phyloP scores from a whole-genome alignment of 2,888 invertebrate genomes.

The Marasmarcha lunaedactyla region DNA sequence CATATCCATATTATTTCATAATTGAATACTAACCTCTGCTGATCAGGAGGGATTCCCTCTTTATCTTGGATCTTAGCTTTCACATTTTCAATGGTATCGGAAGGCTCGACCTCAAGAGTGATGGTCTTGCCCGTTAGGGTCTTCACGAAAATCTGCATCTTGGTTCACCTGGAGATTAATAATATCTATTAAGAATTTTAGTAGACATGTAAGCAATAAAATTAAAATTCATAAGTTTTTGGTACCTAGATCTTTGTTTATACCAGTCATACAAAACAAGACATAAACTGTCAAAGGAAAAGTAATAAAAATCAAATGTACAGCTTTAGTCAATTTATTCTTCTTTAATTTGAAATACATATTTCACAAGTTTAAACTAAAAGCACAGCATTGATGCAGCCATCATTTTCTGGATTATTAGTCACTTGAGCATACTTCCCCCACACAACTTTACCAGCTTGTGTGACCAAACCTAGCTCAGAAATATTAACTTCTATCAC shows the following conservation, averaged over 20 bases:
- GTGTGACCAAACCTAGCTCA: conserved; percentile 97
- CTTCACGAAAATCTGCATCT: conserved; percentile 97
- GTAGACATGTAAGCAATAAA: too few relatives aligned
- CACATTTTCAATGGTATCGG: conserved; percentile 95
- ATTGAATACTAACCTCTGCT: conserved; percentile 74
- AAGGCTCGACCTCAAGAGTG: conserved; percentile 92
- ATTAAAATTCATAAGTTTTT: too few relatives aligned
- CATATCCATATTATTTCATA: too few relatives aligned
- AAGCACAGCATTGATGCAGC: conserved; percentile 98
- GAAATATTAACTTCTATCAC: conserved; percentile 98
- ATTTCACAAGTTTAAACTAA: too few relatives aligned
- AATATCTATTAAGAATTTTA: too few relatives aligned
- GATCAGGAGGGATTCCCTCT: conserved; percentile 89
- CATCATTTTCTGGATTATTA: conserved; percentile 99
- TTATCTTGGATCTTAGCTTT: conserved; percentile 94
- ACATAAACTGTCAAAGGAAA: too few relatives aligned
- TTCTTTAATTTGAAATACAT: too few relatives aligned
- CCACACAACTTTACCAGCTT: conserved; percentile 99
- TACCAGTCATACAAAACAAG: too few relatives aligned
- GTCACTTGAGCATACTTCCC: conserved; percentile 99
- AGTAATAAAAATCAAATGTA: too few relatives aligned
- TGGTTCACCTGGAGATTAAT: conserved; percentile 35
- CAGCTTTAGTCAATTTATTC: too few relatives aligned
- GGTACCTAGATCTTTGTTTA: too few relatives aligned
- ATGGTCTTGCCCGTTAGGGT: conserved; percentile 96